These are phyloP conservation scores for Porites evermanni DNA, from an alignment of 92 coral and sea anemone species.

Conservation along the genomic window DNA sequence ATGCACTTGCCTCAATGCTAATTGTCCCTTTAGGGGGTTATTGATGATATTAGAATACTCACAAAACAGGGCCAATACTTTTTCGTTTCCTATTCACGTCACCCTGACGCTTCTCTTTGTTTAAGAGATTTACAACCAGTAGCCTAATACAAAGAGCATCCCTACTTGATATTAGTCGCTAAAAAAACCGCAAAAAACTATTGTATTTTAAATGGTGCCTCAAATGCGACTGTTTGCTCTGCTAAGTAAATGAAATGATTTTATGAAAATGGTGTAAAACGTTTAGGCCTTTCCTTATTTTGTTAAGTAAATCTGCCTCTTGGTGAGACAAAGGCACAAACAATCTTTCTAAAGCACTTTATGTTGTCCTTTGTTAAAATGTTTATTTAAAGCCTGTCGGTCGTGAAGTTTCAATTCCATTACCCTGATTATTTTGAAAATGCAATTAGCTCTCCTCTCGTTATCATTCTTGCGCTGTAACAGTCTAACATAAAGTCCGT, in stretches of 20 bases:
- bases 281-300: neutral
- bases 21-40: slow-evolving; percentile 45
- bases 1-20: neutral
- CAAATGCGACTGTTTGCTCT: slow-evolving; percentile 14
- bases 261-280: neutral
- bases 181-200: neutral
- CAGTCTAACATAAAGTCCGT: neutral
- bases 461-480: neutral
- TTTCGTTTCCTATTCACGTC: slow-evolving; percentile 33
- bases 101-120: neutral
- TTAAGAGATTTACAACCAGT: neutral
- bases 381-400: neutral
- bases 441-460: slow-evolving; percentile 23
- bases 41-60: slow-evolving; percentile 20
- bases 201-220: slow-evolving; percentile 24
- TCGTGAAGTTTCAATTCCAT: slow-evolving; percentile 13
- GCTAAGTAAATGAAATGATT: slow-evolving; percentile 1
- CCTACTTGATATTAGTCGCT: slow-evolving; percentile 16
- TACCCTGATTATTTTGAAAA: neutral
- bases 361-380: neutral
- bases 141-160: neutral
- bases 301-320: neutral
- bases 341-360: slow-evolving; percentile 3
- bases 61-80: slow-evolving; percentile 5
- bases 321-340: slow-evolving; percentile 5